phyloP scores from a whole-genome alignment of 1,140 invertebrate genomes.

The Orius insidiosus region DNA sequence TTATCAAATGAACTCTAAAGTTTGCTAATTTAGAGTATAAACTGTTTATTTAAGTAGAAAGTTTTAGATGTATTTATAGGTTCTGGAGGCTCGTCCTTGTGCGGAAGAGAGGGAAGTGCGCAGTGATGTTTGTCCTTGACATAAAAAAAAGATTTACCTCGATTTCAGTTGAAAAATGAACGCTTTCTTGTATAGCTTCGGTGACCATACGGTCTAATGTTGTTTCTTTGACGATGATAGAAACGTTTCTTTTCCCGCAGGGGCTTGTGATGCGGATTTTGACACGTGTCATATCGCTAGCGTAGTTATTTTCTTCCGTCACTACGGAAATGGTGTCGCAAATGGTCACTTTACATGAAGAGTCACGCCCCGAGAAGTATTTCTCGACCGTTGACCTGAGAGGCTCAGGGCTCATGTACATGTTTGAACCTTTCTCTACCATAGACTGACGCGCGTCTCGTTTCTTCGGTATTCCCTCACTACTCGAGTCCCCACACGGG shows the following conservation, averaged over 20 bases:
- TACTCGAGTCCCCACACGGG: too few relatives aligned
- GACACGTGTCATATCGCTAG: not conserved
- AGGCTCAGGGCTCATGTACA: not conserved
- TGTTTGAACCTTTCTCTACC: not conserved
- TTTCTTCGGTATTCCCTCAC: too few relatives aligned
- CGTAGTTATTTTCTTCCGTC: conserved; percentile 7
- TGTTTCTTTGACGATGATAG: conserved; percentile 1
- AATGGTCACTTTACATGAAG: not conserved
- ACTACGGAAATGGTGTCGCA: not conserved
- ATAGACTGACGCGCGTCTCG: not conserved
- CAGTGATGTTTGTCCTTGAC: too few relatives aligned
- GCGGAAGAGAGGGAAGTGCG: too few relatives aligned
- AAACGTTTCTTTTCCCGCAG: not conserved
- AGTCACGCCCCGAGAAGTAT: not conserved
- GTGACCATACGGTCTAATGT: conserved; percentile 6
- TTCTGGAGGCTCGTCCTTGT: too few relatives aligned
- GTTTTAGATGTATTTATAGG: too few relatives aligned
- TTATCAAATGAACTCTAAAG: too few relatives aligned
- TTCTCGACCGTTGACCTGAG: not conserved
- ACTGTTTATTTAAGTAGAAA: too few relatives aligned
- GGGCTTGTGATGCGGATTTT: not conserved
- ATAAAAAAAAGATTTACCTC: not conserved
- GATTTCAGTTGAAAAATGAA: conserved; percentile 3
- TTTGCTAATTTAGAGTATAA: too few relatives aligned
- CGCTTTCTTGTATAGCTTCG: conserved; percentile 6